Evolutionary conservation across 2,888 invertebrate species (phyloP).

Genomic region (Trachelus troglodyta): DNA sequence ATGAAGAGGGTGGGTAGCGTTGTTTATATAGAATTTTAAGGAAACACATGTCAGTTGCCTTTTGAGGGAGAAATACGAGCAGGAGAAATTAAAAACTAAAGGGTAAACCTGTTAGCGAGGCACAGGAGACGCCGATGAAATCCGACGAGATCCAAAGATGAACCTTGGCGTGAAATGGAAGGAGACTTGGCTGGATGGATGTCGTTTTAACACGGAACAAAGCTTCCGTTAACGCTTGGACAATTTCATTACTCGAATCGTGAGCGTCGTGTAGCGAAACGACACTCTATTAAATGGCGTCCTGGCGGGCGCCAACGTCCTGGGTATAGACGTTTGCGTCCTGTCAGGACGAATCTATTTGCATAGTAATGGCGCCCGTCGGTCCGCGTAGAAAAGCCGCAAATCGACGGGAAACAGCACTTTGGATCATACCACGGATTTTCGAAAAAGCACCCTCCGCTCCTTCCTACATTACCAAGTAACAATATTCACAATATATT

Average conservation of each 20-base stretch:
- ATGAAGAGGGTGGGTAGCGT: too few species aligned
- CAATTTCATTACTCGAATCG: constrained; percentile 59
- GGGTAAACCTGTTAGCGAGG: too few species aligned
- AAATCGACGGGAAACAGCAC: constrained; percentile 28
- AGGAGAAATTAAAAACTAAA: too few species aligned
- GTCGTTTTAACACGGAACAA: constrained; percentile 49
- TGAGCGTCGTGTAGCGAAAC: constrained; percentile 31
- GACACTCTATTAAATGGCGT: constrained; percentile 25
- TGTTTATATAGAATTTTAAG: too few species aligned
- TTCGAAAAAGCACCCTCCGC: not conserved
- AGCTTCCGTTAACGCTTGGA: constrained; percentile 50
- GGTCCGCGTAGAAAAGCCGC: constrained; percentile 48
- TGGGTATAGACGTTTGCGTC: constrained; percentile 50
- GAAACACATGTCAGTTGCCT: too few species aligned
- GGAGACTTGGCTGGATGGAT: too few species aligned
- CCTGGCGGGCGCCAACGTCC: constrained; percentile 22
- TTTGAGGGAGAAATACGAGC: too few species aligned
- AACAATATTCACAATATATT: too few species aligned
- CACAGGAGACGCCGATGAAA: too few species aligned
- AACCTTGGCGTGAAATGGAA: too few species aligned
- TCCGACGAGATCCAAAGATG: too few species aligned
- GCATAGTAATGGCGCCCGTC: constrained; percentile 61
- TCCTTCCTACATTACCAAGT: too few species aligned
- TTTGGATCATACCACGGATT: not conserved
- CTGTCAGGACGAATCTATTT: constrained; percentile 62